A percentile compares a stretch with the other conserved stretches of the same genome.
Conservation (phyloP, 1,140 invertebrate genomes). For the Calliphora vicina region DNA sequence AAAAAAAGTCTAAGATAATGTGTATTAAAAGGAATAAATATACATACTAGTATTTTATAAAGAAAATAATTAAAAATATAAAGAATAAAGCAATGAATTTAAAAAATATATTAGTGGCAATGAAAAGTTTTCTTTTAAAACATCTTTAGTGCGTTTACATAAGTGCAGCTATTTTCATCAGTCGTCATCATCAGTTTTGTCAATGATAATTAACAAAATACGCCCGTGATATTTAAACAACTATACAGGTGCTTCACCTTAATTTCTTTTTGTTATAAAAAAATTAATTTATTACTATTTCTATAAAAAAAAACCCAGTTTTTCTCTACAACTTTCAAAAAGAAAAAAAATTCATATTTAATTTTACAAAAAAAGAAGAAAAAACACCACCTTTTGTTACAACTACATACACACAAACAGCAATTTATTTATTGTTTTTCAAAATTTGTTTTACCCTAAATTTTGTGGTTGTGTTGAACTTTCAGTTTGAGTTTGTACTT, state of each 20-base stretch:
- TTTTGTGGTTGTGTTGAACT: not conserved
- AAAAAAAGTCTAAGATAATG: not conserved
- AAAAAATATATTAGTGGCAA: not conserved
- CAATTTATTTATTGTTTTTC: not conserved
- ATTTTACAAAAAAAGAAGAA: not conserved
- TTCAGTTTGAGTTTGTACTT: not conserved
- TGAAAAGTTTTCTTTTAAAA: constrained; percentile 12
- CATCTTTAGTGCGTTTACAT: constrained; percentile 27
- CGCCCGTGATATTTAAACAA: not conserved
- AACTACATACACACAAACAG: not conserved
- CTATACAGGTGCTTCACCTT: constrained; percentile 15
- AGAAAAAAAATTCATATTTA: not conserved
- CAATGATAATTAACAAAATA: constrained; percentile 12
- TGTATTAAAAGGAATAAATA: not conserved
- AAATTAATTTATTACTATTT: not conserved
- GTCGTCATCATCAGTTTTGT: not conserved
- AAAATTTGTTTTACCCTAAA: not conserved
- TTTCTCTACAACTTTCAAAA: not conserved
- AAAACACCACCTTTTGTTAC: not conserved
- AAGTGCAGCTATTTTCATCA: not conserved
- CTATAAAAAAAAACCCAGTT: not conserved
- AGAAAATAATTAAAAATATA: not conserved
- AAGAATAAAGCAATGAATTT: not conserved
- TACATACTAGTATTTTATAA: not conserved
- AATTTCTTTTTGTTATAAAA: not conserved